Conservation (phyloP, 2,113 vertebrate species). For the Recurvirostra avosetta region DNA sequence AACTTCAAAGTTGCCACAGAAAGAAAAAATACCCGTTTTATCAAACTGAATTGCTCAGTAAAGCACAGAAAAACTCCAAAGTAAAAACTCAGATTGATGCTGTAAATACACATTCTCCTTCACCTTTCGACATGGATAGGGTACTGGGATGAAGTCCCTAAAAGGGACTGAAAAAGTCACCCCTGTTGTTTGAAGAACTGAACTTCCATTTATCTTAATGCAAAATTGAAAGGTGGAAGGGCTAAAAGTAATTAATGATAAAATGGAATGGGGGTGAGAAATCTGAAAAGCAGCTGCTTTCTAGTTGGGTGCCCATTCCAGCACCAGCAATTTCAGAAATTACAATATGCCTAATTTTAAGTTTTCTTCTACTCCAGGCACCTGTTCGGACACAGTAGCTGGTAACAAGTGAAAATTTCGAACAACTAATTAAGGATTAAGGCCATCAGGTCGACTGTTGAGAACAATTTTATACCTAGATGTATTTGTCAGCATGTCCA, state of each 20-base stretch:
- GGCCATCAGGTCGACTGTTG: constrained; percentile 54
- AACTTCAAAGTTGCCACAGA: background rate
- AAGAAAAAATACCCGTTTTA: background rate
- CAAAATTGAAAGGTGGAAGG: background rate
- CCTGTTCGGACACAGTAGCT: constrained; percentile 64
- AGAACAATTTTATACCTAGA: constrained; percentile 46
- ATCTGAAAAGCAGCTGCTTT: background rate
- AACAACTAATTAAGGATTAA: constrained; percentile 71
- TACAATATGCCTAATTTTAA: constrained; percentile 60
- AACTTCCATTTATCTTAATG: background rate
- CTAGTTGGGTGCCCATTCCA: constrained; percentile 73
- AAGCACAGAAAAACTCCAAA: background rate
- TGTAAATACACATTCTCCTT: background rate
- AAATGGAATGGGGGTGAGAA: background rate
- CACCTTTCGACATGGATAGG: background rate
- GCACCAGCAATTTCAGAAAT: constrained; percentile 79
- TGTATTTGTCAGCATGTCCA: constrained; percentile 56
- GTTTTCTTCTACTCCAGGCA: constrained; percentile 59
- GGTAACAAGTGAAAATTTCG: constrained; percentile 75
- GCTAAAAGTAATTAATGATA: background rate
- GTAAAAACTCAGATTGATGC: background rate
- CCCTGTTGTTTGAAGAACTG: background rate
- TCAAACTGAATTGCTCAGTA: background rate
- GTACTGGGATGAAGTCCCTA: background rate
- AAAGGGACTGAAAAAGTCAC: background rate